Evolutionary conservation across 2,797 vertebrate genomes (phyloP).

Genomic region (Cossypha dichroa): DNA sequence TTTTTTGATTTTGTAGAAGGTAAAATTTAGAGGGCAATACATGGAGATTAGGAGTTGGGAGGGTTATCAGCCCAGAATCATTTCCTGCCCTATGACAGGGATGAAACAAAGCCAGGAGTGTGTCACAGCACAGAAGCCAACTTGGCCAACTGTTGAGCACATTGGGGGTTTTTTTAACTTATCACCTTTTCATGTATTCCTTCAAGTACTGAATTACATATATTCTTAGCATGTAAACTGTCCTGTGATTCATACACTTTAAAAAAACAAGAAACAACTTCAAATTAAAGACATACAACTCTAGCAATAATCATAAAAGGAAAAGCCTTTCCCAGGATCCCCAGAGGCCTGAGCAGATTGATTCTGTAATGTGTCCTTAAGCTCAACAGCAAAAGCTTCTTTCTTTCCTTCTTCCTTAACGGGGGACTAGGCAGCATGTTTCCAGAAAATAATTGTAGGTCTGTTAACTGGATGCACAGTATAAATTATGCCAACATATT

Average conservation of each 20-base stretch:
- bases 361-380: neutral
- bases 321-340: neutral
- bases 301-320: neutral
- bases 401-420: neutral
- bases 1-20: neutral
- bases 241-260: neutral
- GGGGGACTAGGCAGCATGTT: neutral
- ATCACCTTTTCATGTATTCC: neutral
- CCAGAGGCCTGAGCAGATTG: neutral
- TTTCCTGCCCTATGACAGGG: neutral
- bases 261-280: neutral
- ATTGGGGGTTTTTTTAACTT: accelerated
- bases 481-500: neutral
- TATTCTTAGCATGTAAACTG: neutral
- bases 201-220: neutral
- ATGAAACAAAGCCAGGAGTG: neutral
- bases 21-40: neutral
- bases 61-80: neutral
- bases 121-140: neutral
- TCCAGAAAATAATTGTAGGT: neutral
- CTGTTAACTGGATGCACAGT: neutral
- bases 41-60: neutral
- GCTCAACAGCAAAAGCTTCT: neutral
- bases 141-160: neutral
- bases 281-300: neutral